Percentiles rank a stretch among this genome's conserved stretches.
Conservation (phyloP, 2,113 vertebrate genomes). For the Nibea albiflora region DNA sequence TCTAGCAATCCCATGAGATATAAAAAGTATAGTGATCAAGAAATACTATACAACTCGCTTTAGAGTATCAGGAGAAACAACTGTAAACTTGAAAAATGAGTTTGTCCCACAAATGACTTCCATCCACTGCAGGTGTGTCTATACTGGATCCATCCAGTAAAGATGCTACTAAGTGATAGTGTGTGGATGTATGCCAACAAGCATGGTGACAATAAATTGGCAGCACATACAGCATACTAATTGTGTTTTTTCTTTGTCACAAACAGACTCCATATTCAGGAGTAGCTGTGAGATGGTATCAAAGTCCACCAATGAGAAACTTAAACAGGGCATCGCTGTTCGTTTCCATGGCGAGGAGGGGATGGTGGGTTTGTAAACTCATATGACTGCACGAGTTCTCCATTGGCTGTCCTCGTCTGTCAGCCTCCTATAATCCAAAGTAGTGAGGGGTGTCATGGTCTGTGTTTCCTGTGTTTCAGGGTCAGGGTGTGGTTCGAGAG, state of each 20-base stretch:
- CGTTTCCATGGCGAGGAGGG: conserved; percentile 99
- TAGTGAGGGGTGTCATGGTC: not conserved
- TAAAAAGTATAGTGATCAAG: no score
- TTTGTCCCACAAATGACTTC: no score
- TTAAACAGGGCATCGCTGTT: conserved; percentile 97
- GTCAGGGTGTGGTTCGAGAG: conserved; percentile 97
- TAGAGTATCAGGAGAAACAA: no score
- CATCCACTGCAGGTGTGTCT: no score
- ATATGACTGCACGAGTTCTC: not conserved
- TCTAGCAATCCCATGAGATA: no score
- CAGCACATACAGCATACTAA: not conserved
- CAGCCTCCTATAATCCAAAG: not conserved
- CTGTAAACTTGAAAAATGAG: no score
- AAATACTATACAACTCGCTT: no score
- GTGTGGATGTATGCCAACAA: not conserved
- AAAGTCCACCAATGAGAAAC: conserved; percentile 96
- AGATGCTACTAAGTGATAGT: not conserved
- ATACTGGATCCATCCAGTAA: not conserved
- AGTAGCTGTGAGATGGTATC: conserved; percentile 99
- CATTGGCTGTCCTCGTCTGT: not conserved
- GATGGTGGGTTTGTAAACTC: conserved; percentile 88
- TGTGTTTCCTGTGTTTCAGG: conserved; percentile 80
- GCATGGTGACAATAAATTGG: not conserved
- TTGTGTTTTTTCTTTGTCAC: not conserved
- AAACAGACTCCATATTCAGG: conserved; percentile 96